These are phyloP conservation scores for Notarius quadriscutis DNA, from an alignment of 2,113 vertebrate genomes.

Conservation along the genomic window DNA sequence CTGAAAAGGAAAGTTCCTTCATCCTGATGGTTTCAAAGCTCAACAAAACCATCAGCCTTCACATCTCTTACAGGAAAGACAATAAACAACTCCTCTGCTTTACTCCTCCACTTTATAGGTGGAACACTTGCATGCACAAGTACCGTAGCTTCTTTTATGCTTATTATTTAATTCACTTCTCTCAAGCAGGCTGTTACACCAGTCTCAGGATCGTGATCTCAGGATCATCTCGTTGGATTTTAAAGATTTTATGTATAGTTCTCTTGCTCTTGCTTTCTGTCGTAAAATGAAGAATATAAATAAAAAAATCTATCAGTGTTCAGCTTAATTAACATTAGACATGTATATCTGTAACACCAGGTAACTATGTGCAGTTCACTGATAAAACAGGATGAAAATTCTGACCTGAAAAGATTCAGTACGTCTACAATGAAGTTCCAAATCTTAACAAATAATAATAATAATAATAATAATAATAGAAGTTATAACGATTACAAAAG, in stretches of 20 bases:
- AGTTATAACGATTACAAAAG: no score
- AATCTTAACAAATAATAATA: background rate
- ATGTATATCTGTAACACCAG: background rate
- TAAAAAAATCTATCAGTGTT: background rate
- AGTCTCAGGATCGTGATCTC: background rate
- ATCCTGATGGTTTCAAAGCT: background rate
- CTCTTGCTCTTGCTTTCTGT: background rate
- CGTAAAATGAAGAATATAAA: background rate
- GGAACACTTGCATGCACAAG: background rate
- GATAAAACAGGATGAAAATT: no score
- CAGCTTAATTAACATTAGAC: background rate
- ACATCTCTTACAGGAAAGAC: background rate
- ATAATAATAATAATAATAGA: no score
- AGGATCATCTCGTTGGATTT: background rate
- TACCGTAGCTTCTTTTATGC: background rate
- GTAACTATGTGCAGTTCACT: background rate
- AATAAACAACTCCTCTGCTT: background rate
- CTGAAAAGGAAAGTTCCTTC: background rate
- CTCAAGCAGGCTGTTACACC: background rate
- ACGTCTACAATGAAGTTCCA: background rate
- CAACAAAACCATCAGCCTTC: background rate
- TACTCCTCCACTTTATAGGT: background rate
- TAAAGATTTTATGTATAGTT: background rate
- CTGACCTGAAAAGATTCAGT: background rate
- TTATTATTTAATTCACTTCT: background rate